phyloP scores from a whole-genome alignment of 2,888 invertebrate genomes.

The Nephrotoma appendiculata region DNA sequence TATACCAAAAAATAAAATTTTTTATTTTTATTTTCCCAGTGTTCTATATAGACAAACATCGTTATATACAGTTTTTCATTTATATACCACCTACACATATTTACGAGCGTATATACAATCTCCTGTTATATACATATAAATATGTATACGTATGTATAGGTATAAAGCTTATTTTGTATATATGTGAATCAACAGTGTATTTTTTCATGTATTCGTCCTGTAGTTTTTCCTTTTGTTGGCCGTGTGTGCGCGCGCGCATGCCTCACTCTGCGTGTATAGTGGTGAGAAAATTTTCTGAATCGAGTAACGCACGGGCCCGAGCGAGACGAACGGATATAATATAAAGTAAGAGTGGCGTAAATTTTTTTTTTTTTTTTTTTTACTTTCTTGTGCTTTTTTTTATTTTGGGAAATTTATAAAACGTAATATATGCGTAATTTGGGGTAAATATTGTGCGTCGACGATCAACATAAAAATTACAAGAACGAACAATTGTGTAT shows the following conservation, averaged over 20 bases:
- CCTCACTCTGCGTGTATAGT: neutral
- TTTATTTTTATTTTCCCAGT: neutral
- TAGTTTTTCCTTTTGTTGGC: neutral
- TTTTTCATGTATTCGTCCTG: neutral
- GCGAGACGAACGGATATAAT: neutral
- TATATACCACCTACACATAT: neutral
- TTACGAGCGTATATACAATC: neutral
- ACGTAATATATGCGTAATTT: slow-evolving; percentile 1
- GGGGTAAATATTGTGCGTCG: slow-evolving; percentile 6
- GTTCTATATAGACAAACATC: neutral
- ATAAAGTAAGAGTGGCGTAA: neutral
- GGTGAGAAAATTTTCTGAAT: neutral
- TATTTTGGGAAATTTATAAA: neutral
- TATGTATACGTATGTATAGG: neutral
- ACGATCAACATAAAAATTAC: neutral
- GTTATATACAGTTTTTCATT: neutral
- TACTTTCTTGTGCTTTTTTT: neutral
- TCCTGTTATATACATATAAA: neutral
- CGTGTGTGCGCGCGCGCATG: neutral
- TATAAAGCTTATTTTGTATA: neutral
- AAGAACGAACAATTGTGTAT: neutral
- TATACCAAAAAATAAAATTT: neutral
- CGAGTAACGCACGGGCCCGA: neutral
- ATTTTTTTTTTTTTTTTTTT: neutral
- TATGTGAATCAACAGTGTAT: slow-evolving; percentile 2